Conservation (phyloP, 2,113 vertebrate genomes). For the Lepus europaeus region DNA sequence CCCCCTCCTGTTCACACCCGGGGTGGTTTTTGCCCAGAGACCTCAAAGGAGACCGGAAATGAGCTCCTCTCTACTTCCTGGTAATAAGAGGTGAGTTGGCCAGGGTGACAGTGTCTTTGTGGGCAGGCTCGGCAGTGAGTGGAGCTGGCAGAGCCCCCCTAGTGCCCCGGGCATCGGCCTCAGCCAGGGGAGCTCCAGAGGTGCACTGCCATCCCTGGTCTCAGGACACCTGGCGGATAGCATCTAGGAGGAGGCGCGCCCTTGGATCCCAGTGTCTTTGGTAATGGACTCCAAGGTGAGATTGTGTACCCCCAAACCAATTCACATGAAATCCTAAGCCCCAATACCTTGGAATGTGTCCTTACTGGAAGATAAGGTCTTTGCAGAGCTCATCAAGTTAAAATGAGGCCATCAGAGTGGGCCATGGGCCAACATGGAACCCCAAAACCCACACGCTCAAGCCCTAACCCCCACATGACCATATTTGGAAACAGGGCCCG, state of each 20-base stretch:
- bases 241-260: background rate
- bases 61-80: background rate
- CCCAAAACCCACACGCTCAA: background rate
- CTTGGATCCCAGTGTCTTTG: background rate
- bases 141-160: background rate
- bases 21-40: background rate
- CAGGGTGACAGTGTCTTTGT: accelerated
- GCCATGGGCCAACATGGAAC: background rate
- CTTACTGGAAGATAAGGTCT: background rate
- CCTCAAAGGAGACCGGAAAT: background rate
- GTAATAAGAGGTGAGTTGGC: background rate
- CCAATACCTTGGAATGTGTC: background rate
- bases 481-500: background rate
- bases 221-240: background rate
- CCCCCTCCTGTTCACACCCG: background rate
- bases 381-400: background rate
- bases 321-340: background rate
- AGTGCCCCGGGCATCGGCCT: background rate
- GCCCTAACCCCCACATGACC: background rate
- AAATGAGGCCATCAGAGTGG: background rate
- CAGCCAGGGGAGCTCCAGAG: background rate
- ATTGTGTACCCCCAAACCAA: background rate
- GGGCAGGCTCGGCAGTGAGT: background rate
- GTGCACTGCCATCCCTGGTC: background rate
- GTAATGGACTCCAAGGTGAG: background rate